Base-by-base conservation (phyloP, 2,113 vertebrate species). In the Rafetus swinhoei region DNA sequence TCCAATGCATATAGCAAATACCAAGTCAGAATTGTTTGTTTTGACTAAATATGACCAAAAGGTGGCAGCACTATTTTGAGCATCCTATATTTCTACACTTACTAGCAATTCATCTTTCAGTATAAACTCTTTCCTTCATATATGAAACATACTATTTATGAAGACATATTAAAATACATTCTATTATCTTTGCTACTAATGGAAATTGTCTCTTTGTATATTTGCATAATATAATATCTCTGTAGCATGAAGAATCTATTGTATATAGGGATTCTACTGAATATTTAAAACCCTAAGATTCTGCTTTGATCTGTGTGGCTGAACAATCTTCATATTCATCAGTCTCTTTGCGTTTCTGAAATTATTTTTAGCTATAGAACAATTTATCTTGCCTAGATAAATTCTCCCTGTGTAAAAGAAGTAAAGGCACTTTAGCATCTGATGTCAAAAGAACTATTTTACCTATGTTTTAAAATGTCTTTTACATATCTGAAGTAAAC, bases 11-110 rank as follows among this genome's bases (percentile, higher is more conserved):
- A 18, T 55, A 45, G 11, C 25, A n/a, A 84, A 65, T 39, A 53
- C 65, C 19, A 7, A 86, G 21, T 1, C 11, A 59, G 8, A 25
- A 8, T 1, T 18, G 9, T 85, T 55, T 83, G 55, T 45, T 94
- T 69, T 87, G 19, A 16, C 22, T 86, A 60, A 87, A 82, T 93
- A 0, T 79, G 93, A 54, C 95, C 97, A 93, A 98, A 90, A 97
- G 97, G 89, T 98, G 98, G 97, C 97, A 98, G 97, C 97, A 97
- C 94, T 62, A 96, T 90, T 98, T 97, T 96, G 97, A 60, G 39
- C 96, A 95, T 95, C 86, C 29, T 35, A 3, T 13, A 53, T 45
- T 50, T 21, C 27, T 83, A 24, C 62, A 4, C 57, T 54, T 53
- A 77, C 29, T 81, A 72, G 11, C 82, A 27, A 39, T 59, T 59